Conservation (phyloP, 2,113 vertebrate genomes). For the Oxyura jamaicensis region DNA sequence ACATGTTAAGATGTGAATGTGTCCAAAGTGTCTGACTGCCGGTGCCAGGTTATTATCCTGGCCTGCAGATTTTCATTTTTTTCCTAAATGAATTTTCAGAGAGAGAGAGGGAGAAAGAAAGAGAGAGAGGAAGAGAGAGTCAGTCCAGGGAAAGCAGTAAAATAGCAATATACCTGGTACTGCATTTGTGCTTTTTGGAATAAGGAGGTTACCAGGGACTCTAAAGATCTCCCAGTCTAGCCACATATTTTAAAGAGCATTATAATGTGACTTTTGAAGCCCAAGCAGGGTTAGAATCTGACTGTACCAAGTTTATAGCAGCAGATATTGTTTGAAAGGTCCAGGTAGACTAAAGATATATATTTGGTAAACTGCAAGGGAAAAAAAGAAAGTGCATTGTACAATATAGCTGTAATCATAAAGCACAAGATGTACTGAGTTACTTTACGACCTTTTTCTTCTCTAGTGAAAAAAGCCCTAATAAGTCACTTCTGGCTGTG, state of each 20-base stretch:
- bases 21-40: neutral
- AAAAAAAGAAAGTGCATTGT: neutral
- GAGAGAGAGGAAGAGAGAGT: neutral
- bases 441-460: conserved; percentile 57
- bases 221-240: neutral
- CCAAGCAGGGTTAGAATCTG: neutral
- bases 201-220: neutral
- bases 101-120: neutral
- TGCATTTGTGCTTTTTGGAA: neutral
- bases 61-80: neutral
- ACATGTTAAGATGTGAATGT: neutral
- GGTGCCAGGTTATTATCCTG: neutral
- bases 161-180: neutral
- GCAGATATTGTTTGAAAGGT: neutral
- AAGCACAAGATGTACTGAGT: conserved; percentile 47
- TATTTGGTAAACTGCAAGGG: neutral
- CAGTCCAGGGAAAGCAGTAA: neutral
- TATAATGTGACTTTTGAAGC: neutral
- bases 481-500: conserved; percentile 62
- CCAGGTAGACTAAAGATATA: neutral
- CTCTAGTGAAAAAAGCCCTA: conserved; percentile 44
- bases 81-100: neutral
- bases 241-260: neutral
- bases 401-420: conserved; percentile 53
- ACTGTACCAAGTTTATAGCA: neutral